Percentiles rank a stretch among this genome's conserved stretches.
Evolutionary conservation across 2,888 invertebrate genomes (phyloP).

Genomic region (Peribatodes rhomboidaria): DNA sequence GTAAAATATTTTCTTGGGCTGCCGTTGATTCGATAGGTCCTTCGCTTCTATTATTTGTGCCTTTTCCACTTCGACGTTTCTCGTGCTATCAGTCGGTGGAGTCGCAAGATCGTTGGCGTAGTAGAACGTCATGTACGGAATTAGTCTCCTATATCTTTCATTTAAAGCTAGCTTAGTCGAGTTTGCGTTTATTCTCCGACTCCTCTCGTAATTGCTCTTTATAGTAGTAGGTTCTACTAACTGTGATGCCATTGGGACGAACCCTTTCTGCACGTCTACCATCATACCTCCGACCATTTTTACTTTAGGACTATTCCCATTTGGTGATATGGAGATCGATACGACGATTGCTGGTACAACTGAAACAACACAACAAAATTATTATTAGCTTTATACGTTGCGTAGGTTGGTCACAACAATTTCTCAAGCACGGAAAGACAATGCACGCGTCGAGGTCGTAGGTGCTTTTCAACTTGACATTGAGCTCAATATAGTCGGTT

Average conservation of each 20-base stretch:
- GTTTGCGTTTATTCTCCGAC: conserved; percentile 56
- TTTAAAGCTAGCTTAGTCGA: conserved; percentile 80
- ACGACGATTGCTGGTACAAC: conserved; percentile 69
- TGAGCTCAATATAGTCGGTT: conserved; percentile 47
- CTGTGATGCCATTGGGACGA: conserved; percentile 61
- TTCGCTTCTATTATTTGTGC: conserved; percentile 73
- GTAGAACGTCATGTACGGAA: conserved; percentile 95
- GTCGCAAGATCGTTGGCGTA: conserved; percentile 87
- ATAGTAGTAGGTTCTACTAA: conserved; percentile 47
- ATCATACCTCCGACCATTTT: conserved; percentile 78
- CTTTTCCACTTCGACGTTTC: conserved; percentile 76
- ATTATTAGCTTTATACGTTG: conserved; percentile 3
- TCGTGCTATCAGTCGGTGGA: conserved; percentile 69
- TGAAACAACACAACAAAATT: conserved; percentile 67
- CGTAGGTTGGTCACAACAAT: conserved; percentile 43
- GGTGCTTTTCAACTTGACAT: conserved; percentile 63
- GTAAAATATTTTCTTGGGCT: conserved; percentile 71
- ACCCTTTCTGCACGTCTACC: conserved; percentile 69
- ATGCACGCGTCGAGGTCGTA: conserved; percentile 56
- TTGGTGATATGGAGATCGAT: conserved; percentile 80
- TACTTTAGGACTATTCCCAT: conserved; percentile 81
- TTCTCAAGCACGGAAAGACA: conserved; percentile 59
- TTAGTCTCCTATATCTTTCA: conserved; percentile 91
- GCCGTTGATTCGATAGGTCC: conserved; percentile 59
- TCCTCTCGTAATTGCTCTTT: conserved; percentile 57